Evolutionary conservation across 1,140 invertebrate genomes (phyloP).

Genomic region (Batillaria attramentaria): DNA sequence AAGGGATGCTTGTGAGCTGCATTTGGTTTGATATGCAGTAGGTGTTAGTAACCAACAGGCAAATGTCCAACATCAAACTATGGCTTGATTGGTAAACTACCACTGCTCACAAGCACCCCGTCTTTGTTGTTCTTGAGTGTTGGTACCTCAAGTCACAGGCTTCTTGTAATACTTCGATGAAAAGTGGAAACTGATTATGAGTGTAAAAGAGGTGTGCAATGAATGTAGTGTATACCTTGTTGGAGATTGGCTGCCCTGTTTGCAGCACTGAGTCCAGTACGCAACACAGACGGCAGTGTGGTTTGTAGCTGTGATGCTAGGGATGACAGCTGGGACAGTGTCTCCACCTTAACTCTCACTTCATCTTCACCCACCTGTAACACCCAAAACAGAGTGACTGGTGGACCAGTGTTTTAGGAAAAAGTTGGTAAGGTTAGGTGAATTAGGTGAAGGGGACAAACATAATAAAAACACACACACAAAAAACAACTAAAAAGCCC

Average conservation of each 20-base stretch:
- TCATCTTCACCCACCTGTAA: background rate
- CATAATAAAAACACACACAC: too few species aligned
- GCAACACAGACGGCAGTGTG: background rate
- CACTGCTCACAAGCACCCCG: background rate
- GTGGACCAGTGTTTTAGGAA: too few species aligned
- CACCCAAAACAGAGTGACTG: too few species aligned
- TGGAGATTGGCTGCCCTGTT: background rate
- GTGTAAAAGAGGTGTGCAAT: too few species aligned
- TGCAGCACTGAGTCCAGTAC: background rate
- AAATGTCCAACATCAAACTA: background rate
- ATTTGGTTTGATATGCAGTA: background rate
- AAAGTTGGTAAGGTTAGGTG: too few species aligned
- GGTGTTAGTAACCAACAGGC: background rate
- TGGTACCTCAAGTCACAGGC: too few species aligned
- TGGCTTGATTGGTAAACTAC: background rate
- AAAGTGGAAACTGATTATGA: too few species aligned
- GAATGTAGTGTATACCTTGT: conserved; percentile 15
- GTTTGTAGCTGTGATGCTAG: background rate
- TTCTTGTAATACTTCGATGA: too few species aligned
- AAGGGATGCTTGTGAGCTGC: too few species aligned
- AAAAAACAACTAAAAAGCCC: too few species aligned
- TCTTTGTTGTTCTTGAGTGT: too few species aligned
- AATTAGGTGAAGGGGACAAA: too few species aligned
- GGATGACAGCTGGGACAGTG: background rate
- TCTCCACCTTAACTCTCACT: background rate